Evolutionary conservation across 2,797 vertebrate species (phyloP), one percentile per base, ranked within the genome.

Genomic region (Pangasius larnaudii): DNA sequence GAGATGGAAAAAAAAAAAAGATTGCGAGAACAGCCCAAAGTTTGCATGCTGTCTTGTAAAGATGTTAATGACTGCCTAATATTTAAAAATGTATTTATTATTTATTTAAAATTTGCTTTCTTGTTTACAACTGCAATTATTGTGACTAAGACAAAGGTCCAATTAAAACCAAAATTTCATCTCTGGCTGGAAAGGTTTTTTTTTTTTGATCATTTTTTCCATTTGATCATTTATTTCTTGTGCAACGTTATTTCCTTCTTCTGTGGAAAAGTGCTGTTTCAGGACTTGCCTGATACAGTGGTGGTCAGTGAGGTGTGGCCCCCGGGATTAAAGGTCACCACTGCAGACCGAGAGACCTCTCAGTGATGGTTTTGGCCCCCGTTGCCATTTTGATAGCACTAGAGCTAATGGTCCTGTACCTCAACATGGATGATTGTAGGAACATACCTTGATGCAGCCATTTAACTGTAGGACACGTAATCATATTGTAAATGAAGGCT

Each of bases 291-390:
- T 53, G 11, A 39, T 65, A 18, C 42, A 67, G 18, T 79, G 22
- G 59, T 56, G 33, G 59, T 58, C 77, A 81, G 65, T 81, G 78
- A 80, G 67, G 65, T 83, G 75, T 87, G 79, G 86, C 88, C 85
- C 46, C 39, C 6, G 42, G n/a, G 74, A 71, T 87, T 36, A 88
- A 85, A 88, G 89, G 89, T 89, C 87, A 84, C 42, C 49, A 79
- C 24, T 36, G 83, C 82, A 71, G 46, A 77, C 82, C 27, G 19
- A 33, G 42, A 39, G 84, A 33, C 6, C 19, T 81, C 22, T 81
- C 49, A 53, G 56, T 30, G 1, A 14, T 53, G 22, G 30, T 65
- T 46, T 22, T n/a, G 10, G 4, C 46, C 14, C 49, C 30, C 4
- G 0, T 4, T 4, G 2, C 63, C 88, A 86, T 89, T 80, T 84